Conservation (phyloP, 2,113 vertebrate species). For the Pangasianodon hypophthalmus region DNA sequence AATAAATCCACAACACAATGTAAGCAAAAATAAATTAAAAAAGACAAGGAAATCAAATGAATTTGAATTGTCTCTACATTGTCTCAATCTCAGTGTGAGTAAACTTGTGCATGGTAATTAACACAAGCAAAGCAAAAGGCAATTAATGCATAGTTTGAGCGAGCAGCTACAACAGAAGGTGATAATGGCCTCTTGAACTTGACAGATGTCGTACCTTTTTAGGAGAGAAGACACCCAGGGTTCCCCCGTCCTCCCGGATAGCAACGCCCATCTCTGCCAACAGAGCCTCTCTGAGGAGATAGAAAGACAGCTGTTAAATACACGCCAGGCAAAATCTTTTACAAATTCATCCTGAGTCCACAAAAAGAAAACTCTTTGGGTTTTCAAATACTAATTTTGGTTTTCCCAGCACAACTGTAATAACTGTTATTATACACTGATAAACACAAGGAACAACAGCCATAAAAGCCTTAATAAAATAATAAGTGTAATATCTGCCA, state of each 20-base stretch:
- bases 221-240: conserved; percentile 95
- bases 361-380: background rate
- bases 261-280: conserved; percentile 99
- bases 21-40: conserved; percentile 50
- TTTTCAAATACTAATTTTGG: background rate
- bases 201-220: conserved; percentile 86
- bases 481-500: background rate
- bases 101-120: background rate
- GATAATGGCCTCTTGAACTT: background rate
- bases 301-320: conserved; percentile 23
- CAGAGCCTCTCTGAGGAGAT: conserved; percentile 85
- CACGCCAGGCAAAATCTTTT: background rate
- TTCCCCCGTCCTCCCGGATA: conserved; percentile 97
- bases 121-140: conserved; percentile 2
- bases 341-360: background rate
- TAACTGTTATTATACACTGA: background rate
- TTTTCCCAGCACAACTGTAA: background rate
- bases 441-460: background rate
- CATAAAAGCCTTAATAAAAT: background rate
- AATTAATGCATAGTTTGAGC: conserved; percentile 19
- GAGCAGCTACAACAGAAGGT: background rate
- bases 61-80: background rate
- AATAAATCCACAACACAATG: conserved; percentile 64
- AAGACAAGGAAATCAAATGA: conserved; percentile 50
- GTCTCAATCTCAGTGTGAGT: background rate